Conservation (phyloP, 2,888 invertebrate genomes). For the Portevinia maculata region DNA sequence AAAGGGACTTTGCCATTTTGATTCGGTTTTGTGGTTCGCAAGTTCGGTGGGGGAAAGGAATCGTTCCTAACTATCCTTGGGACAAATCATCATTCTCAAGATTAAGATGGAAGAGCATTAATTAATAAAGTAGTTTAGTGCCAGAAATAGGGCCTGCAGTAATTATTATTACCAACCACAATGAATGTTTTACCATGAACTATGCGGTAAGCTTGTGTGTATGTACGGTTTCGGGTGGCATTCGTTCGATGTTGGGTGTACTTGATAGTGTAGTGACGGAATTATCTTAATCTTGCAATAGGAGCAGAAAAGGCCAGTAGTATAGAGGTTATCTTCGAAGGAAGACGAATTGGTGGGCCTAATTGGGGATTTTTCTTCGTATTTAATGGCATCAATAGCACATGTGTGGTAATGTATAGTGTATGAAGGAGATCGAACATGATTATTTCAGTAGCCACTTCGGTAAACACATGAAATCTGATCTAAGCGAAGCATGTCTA, state of each 20-base stretch:
- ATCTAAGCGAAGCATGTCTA: neutral
- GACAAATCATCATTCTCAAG: constrained; percentile 62
- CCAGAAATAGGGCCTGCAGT: constrained; percentile 27
- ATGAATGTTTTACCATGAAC: constrained; percentile 47
- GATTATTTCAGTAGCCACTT: neutral
- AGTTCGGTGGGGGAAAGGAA: neutral
- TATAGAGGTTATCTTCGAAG: neutral
- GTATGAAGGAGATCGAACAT: too few relatives aligned
- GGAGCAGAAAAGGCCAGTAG: constrained; percentile 12
- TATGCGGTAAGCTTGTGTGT: constrained; percentile 25
- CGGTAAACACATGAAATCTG: neutral
- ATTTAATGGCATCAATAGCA: neutral
- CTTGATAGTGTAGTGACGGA: constrained; percentile 23
- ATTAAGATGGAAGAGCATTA: constrained; percentile 63
- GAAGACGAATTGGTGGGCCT: neutral
- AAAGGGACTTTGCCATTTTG: constrained; percentile 32
- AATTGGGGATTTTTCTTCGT: neutral
- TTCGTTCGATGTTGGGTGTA: constrained; percentile 8
- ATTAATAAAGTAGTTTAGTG: constrained; percentile 68
- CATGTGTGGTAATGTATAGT: neutral
- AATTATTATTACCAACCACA: constrained; percentile 45
- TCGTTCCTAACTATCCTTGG: neutral
- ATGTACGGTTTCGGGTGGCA: neutral
- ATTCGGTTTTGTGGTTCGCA: constrained; percentile 62
- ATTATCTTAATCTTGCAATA: constrained; percentile 42